These are phyloP conservation scores for Salminus brasiliensis DNA, from an alignment of 2,113 vertebrate genomes.

Conservation along the genomic window DNA sequence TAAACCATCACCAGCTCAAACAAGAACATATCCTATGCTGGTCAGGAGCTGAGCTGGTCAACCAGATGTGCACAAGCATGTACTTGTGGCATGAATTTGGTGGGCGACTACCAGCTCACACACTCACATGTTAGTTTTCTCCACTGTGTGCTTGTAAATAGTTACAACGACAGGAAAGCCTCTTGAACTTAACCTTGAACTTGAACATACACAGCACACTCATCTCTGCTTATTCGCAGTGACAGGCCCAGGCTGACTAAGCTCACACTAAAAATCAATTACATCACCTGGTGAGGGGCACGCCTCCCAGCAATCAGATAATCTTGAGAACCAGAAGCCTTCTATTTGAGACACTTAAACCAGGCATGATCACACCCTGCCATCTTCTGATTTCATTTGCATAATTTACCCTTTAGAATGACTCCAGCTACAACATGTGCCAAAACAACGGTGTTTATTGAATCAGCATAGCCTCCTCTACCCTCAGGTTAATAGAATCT, in stretches of 20 bases:
- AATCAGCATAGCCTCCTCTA: not conserved
- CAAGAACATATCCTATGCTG: too few relatives aligned
- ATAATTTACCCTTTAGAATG: not conserved
- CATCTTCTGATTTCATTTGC: slow-evolving; percentile 7
- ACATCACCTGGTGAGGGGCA: not conserved
- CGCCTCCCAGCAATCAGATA: not conserved
- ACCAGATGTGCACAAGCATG: too few relatives aligned
- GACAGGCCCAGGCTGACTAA: not conserved
- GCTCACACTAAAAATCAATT: not conserved
- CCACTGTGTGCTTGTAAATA: too few relatives aligned
- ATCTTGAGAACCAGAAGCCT: not conserved
- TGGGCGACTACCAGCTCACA: too few relatives aligned
- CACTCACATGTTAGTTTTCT: too few relatives aligned
- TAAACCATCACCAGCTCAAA: too few relatives aligned
- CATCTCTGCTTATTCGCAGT: not conserved
- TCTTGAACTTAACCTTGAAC: too few relatives aligned
- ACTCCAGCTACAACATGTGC: not conserved
- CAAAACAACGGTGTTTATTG: not conserved
- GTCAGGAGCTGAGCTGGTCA: too few relatives aligned
- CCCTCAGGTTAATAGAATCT: not conserved
- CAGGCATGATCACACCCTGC: not conserved
- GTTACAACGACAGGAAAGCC: too few relatives aligned
- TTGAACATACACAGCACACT: too few relatives aligned
- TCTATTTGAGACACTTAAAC: not conserved
- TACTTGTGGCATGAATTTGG: too few relatives aligned